Evolutionary conservation across 1,140 invertebrate genomes (phyloP).

Genomic region (Ectropis grisescens): DNA sequence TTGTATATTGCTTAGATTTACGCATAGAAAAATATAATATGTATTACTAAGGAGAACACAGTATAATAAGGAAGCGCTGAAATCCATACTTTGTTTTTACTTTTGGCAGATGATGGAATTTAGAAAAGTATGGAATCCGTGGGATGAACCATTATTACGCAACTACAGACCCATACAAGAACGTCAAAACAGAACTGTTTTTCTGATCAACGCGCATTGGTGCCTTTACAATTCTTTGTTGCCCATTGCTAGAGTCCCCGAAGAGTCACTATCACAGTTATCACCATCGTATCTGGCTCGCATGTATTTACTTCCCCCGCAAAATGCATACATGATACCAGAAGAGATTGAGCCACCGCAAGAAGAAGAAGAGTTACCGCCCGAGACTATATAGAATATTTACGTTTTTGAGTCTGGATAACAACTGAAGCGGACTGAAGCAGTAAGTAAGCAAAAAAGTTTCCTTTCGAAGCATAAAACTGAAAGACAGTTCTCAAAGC

Average conservation of each 20-base stretch:
- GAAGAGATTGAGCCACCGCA: constrained; percentile 1
- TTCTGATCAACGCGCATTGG: constrained; percentile 61
- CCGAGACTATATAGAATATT: too few relatives aligned
- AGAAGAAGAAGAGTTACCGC: constrained; percentile 7
- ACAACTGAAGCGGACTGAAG: too few relatives aligned
- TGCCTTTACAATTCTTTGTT: constrained; percentile 57
- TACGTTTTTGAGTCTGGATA: too few relatives aligned
- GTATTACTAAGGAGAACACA: too few relatives aligned
- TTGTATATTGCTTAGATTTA: too few relatives aligned
- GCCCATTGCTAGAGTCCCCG: constrained; percentile 50
- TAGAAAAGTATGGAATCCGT: constrained; percentile 48
- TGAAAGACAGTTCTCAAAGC: too few relatives aligned
- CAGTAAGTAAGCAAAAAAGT: too few relatives aligned
- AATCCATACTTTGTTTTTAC: too few relatives aligned
- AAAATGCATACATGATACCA: constrained; percentile 38
- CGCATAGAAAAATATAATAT: too few relatives aligned
- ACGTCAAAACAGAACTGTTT: constrained; percentile 32
- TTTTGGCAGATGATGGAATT: constrained; percentile 69
- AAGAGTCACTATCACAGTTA: constrained; percentile 39
- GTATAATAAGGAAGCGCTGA: too few relatives aligned
- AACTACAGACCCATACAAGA: constrained; percentile 52
- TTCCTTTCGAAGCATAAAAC: too few relatives aligned
- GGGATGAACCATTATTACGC: constrained; percentile 39
- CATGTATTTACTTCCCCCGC: constrained; percentile 41
- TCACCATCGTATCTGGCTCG: constrained; percentile 35